These are phyloP conservation scores for Furcula furcula DNA, from an alignment of 2,888 invertebrate species.

Conservation along the genomic window DNA sequence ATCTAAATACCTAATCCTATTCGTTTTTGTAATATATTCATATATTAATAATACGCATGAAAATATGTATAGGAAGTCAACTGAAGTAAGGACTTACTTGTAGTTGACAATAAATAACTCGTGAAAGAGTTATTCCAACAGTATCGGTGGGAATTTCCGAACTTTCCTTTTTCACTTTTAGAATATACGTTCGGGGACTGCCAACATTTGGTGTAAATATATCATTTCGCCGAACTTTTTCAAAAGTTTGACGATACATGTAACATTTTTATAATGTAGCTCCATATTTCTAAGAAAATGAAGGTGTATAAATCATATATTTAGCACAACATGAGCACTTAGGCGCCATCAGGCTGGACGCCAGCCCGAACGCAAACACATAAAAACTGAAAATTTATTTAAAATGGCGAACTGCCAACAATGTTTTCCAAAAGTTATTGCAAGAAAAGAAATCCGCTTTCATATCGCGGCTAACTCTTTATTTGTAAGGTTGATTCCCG, in stretches of 20 bases:
- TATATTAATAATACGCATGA: too few species aligned
- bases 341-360: conserved; percentile 35
- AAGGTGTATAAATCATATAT: too few species aligned
- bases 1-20: too few species aligned
- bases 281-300: too few species aligned
- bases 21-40: too few species aligned
- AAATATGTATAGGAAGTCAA: background rate
- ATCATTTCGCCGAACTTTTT: background rate
- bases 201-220: conserved; percentile 21
- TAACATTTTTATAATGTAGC: too few species aligned
- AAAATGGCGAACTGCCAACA: conserved; percentile 44
- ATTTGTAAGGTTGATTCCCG: conserved; percentile 70
- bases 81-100: conserved; percentile 9
- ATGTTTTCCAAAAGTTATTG: conserved; percentile 49
- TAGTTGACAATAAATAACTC: conserved; percentile 37
- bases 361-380: conserved; percentile 31
- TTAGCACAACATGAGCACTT: conserved; percentile 4
- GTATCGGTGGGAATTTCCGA: conserved; percentile 36
- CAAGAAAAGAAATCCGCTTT: conserved; percentile 57
- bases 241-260: background rate
- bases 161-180: conserved; percentile 31
- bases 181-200: conserved; percentile 33
- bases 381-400: conserved; percentile 38
- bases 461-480: conserved; percentile 66
- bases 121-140: conserved; percentile 41